A percentile compares a stretch with the other conserved stretches of the same genome.
These are phyloP conservation scores for Anguilla japonica DNA, from an alignment of 2,113 vertebrate genomes.

Conservation along the genomic window DNA sequence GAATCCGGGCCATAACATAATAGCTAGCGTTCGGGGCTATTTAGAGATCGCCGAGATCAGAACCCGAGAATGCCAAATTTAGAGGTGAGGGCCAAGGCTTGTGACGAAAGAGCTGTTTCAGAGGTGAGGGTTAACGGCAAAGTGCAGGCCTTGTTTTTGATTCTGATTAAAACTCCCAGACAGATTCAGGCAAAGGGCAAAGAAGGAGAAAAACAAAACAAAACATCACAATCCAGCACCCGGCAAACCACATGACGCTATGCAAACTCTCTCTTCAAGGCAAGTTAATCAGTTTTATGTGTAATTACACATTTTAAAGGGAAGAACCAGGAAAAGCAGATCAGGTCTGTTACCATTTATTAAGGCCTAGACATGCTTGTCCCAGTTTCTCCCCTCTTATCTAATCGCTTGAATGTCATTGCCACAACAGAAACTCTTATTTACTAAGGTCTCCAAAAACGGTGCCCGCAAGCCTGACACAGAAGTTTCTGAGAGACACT, in stretches of 20 bases:
- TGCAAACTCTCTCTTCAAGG: neutral
- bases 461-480: neutral
- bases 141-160: neutral
- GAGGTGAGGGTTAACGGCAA: neutral
- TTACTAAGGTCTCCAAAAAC: conserved; percentile 41
- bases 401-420: conserved; percentile 56
- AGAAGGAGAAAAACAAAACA: neutral
- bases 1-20: neutral
- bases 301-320: neutral
- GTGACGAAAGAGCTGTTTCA: neutral
- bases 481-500: neutral
- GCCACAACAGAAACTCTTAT: conserved; percentile 56
- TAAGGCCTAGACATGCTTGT: neutral
- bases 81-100: neutral
- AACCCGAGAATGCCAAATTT: neutral
- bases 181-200: neutral
- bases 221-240: neutral
- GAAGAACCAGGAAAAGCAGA: neutral
- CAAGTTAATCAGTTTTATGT: neutral
- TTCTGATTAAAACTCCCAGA: neutral
- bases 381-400: conserved; percentile 39
- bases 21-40: neutral
- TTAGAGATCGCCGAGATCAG: neutral
- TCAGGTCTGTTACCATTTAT: neutral
- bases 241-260: neutral